Evolutionary conservation across 2,888 invertebrate species (phyloP), one percentile per base, ranked within the genome.

Genomic region (Caenorhabditis macrosperma): DNA sequence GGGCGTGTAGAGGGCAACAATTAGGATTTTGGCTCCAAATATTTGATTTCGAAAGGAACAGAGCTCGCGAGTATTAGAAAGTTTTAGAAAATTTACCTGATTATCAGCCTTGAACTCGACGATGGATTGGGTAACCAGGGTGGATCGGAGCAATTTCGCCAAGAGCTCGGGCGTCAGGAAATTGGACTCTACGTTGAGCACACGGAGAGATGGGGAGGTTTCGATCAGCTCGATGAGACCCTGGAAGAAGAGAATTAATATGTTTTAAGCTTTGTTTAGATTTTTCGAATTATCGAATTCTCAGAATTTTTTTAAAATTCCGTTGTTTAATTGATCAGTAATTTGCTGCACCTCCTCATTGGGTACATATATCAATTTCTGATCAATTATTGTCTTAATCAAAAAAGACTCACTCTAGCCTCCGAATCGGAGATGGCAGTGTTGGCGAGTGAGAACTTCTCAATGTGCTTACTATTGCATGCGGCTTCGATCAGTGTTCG

Each of bases 91-190:
- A 55, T 20, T 0, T 69, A 96, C 97, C 95, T 99, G 98, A 93
- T 99, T 99, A 84, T 96, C 95, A 86, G 96, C 96, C 91, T 97
- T 94, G 92, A 98, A 95, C 93, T 98, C 97, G 92, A 96, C 95
- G 59, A 97, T 94, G 81, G 94, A 93, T 91, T 95, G 94, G 88
- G 95, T 95, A 89, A 94, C 94, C 82, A 97, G 94, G 90, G 98
- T 93, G 67, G 96, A 94, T 91, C 94, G 94, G 79, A 97, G 93
- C 85, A 99, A 93, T 91, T 94, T 94, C 85, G 96, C 95, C 90
- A 98, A 93, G 81, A 95, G 94, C 85, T 94, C 93, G 78, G 97
- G 97, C 91, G 95, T 95, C 91, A 99, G 94, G 93, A 95, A 96
- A 93, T 99, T 99, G 89, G 97, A 97, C 93, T 98, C 97, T 22